phyloP scores from a whole-genome alignment of 2,113 vertebrate genomes.

The Petrocephalus zakoni region DNA sequence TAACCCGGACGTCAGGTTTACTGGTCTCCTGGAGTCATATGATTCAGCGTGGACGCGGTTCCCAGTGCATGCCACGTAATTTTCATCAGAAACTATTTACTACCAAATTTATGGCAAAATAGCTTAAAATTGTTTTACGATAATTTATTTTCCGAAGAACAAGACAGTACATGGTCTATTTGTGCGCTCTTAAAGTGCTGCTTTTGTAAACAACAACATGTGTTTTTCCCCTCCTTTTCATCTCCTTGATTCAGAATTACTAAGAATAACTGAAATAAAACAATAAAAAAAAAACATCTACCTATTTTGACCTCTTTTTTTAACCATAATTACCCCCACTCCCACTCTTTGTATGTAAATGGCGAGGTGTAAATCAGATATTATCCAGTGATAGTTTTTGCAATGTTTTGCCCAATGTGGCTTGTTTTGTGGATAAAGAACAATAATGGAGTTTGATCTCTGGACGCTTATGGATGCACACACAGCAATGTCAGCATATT shows the following conservation, averaged over 20 bases:
- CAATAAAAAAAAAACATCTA: neutral
- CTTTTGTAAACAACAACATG: neutral
- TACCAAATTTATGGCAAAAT: neutral
- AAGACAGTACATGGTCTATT: neutral
- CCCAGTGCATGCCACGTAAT: neutral
- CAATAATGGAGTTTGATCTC: no score
- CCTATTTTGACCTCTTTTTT: neutral
- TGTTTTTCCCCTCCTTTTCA: neutral
- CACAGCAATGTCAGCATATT: neutral
- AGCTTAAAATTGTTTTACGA: neutral
- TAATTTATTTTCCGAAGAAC: neutral
- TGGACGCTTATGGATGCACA: neutral
- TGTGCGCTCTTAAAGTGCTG: neutral
- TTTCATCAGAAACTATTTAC: neutral
- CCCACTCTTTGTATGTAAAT: neutral
- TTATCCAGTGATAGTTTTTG: neutral
- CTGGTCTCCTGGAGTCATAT: neutral
- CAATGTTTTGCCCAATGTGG: no score
- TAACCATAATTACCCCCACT: neutral
- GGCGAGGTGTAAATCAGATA: neutral
- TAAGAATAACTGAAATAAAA: neutral
- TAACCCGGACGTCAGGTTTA: neutral
- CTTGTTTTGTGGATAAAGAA: no score
- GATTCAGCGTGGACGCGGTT: neutral
- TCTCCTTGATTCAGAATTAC: neutral